phyloP scores from a whole-genome alignment of 2,888 invertebrate species.

The Rhodophaea formosa region DNA sequence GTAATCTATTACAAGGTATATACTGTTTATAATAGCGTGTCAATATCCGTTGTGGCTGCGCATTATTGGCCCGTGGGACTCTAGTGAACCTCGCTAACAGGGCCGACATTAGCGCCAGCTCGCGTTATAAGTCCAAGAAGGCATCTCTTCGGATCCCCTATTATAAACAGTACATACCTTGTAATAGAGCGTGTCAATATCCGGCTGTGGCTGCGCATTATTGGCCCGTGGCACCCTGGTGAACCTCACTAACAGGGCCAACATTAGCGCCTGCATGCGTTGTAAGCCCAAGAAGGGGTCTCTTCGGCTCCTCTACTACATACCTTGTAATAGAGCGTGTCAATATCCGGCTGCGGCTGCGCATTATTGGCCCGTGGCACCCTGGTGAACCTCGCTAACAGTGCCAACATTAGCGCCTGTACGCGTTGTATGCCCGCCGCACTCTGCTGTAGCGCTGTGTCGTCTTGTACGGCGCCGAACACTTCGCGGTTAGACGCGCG shows the following conservation, averaged over 20 bases:
- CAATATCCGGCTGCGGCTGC: conserved; percentile 32
- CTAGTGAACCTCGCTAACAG: not conserved
- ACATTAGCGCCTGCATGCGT: not conserved
- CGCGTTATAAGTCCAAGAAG: no score
- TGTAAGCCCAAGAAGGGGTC: no score
- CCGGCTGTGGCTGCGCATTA: conserved; percentile 17
- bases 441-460: conserved; percentile 63
- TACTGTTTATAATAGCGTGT: no score
- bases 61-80: conserved; percentile 8
- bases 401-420: conserved; percentile 87
- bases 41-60: no score
- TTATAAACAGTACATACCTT: conserved; percentile 52
- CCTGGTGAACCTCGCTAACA: conserved; percentile 86
- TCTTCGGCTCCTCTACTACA: no score
- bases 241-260: not conserved
- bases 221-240: not conserved
- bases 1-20: no score
- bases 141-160: no score
- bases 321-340: conserved; percentile 57
- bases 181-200: conserved; percentile 39
- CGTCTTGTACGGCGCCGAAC: conserved; percentile 48
- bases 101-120: not conserved
- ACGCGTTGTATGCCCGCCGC: conserved; percentile 84
- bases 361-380: conserved; percentile 37
- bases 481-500: conserved; percentile 83